These are phyloP conservation scores for Pocillopora grandis DNA, from an alignment of 92 coral and sea anemone genomes.

Conservation along the genomic window DNA sequence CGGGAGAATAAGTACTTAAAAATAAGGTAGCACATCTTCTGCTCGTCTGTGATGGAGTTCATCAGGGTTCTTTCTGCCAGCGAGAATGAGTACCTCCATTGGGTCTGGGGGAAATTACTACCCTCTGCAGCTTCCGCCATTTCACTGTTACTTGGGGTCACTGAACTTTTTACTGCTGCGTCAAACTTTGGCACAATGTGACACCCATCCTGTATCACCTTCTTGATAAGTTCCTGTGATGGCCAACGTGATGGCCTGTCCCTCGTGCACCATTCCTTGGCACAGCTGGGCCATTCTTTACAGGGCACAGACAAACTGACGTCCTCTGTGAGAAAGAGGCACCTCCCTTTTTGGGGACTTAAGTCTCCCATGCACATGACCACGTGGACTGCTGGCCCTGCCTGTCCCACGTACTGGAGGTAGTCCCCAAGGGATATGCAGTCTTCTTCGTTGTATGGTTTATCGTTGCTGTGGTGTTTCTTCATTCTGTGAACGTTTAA, in stretches of 20 bases:
- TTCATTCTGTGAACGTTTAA: conserved; percentile 40
- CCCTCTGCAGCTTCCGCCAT: conserved; percentile 29
- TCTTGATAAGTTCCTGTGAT: conserved; percentile 40
- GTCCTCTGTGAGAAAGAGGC: conserved; percentile 57
- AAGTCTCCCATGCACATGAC: conserved; percentile 47
- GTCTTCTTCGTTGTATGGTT: neutral
- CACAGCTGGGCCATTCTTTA: conserved; percentile 64
- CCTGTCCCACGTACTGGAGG: conserved; percentile 56
- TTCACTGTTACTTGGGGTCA: neutral
- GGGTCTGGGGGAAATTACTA: conserved; percentile 35
- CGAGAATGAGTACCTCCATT: conserved; percentile 68
- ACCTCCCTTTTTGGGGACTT: conserved; percentile 8
- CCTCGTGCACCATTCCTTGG: conserved; percentile 51
- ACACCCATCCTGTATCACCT: conserved; percentile 57
- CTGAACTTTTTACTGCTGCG: conserved; percentile 27
- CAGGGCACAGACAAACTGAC: conserved; percentile 67
- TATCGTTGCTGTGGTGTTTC: conserved; percentile 7
- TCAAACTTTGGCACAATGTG: conserved; percentile 69
- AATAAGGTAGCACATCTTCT: conserved; percentile 58
- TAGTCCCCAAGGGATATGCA: conserved; percentile 13
- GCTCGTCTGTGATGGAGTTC: conserved; percentile 63
- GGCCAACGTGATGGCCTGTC: conserved; percentile 63
- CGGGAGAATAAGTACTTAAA: conserved; percentile 60
- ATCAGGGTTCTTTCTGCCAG: conserved; percentile 58
- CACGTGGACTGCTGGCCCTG: conserved; percentile 64